These are phyloP conservation scores for Ceratosolen fusciceps DNA, from an alignment of 1,140 invertebrate genomes.

Conservation along the genomic window DNA sequence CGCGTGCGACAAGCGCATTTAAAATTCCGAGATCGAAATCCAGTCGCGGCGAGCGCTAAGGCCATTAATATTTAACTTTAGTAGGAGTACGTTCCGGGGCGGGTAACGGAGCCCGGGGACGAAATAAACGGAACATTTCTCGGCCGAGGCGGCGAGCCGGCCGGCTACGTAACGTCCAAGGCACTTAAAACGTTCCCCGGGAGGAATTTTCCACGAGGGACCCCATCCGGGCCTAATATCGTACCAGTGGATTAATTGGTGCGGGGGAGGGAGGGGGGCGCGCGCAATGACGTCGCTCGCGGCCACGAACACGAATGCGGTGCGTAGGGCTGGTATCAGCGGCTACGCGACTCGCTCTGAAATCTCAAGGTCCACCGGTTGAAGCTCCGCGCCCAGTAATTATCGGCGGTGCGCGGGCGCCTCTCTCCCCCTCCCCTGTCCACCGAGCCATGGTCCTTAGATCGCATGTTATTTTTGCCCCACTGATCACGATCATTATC, in stretches of 20 bases:
- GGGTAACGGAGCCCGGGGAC: not conserved
- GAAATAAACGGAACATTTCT: not conserved
- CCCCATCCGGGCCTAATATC: not conserved
- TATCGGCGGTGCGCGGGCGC: constrained; percentile 28
- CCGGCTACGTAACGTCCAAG: not conserved
- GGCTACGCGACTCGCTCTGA: not conserved
- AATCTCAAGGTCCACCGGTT: constrained; percentile 11
- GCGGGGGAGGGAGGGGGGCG: no score
- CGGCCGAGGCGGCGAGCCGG: not conserved
- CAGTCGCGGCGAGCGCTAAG: not conserved
- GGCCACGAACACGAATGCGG: not conserved
- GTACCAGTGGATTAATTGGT: no score
- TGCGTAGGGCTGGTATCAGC: constrained; percentile 10
- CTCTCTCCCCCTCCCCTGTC: constrained; percentile 30
- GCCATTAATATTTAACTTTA: not conserved
- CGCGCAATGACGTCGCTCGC: constrained; percentile 14
- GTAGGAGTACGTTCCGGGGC: not conserved
- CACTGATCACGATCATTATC: constrained; percentile 66
- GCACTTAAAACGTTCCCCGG: not conserved
- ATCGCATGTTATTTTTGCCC: constrained; percentile 65
- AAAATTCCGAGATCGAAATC: constrained; percentile 7
- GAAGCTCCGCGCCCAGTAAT: constrained; percentile 49
- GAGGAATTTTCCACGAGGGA: not conserved
- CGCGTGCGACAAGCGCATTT: not conserved
- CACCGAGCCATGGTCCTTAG: constrained; percentile 51